These are phyloP conservation scores for Epirrhoe alternata DNA, from an alignment of 2,888 invertebrate genomes.

Conservation along the genomic window DNA sequence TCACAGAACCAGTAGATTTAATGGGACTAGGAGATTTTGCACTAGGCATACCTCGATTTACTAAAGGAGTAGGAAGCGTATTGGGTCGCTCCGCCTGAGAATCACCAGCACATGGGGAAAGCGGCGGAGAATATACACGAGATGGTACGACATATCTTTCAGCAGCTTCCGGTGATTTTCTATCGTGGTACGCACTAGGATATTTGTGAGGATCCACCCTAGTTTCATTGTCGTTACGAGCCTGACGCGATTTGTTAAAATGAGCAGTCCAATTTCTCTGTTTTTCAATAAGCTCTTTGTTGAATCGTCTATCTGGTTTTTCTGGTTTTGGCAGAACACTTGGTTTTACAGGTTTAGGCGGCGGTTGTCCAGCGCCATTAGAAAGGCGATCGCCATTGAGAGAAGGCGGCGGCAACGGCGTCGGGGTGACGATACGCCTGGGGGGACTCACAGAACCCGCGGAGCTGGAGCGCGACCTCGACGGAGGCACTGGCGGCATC, in stretches of 20 bases:
- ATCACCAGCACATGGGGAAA: conserved; percentile 86
- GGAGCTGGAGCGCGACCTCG: conserved; percentile 88
- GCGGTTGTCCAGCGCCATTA: conserved; percentile 77
- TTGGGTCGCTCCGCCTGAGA: conserved; percentile 74
- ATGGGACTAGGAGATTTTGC: conserved; percentile 78
- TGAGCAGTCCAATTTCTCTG: conserved; percentile 97
- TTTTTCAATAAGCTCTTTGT: conserved; percentile 94
- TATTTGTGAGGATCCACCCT: conserved; percentile 69
- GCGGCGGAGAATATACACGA: conserved; percentile 81
- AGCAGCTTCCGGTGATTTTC: conserved; percentile 70
- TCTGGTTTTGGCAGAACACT: conserved; percentile 90
- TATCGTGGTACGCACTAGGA: conserved; percentile 66
- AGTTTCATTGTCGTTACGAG: conserved; percentile 67
- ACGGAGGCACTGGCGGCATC: conserved; percentile 80
- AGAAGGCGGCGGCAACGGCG: conserved; percentile 73
- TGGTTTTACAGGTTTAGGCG: conserved; percentile 81
- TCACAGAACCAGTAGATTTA: conserved; percentile 65
- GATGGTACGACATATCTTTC: conserved; percentile 76
- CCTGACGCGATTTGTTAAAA: conserved; percentile 91
- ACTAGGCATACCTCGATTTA: conserved; percentile 67
- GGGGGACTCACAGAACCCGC: conserved; percentile 87
- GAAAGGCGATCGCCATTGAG: conserved; percentile 73
- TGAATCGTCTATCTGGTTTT: conserved; percentile 93
- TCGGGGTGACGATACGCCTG: conserved; percentile 83
- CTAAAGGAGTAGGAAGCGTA: conserved; percentile 72